Conservation (phyloP, 2,113 vertebrate genomes). For the Odontophorus gujanensis region DNA sequence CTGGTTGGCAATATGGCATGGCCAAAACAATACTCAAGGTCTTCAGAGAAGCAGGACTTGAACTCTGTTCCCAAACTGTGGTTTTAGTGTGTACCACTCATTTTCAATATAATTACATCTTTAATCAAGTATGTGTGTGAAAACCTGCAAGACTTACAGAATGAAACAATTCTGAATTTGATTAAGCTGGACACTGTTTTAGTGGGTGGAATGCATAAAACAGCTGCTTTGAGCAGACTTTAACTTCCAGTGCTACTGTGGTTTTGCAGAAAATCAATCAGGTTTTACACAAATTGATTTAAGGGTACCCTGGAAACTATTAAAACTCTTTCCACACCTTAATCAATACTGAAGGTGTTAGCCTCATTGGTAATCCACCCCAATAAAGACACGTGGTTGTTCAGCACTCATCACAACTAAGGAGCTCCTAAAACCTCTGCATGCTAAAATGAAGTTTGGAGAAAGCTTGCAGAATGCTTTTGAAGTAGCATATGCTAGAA, state of each 20-base stretch:
- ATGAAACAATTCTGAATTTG: slow-evolving; percentile 12
- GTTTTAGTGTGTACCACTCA: neutral
- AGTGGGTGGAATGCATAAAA: slow-evolving; percentile 26
- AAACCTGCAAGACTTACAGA: neutral
- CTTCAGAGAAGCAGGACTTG: neutral
- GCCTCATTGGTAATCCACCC: slow-evolving; percentile 7
- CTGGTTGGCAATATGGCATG: neutral
- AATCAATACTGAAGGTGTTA: slow-evolving; percentile 46
- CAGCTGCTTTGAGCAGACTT: slow-evolving; percentile 15
- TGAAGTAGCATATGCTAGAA: slow-evolving; percentile 24
- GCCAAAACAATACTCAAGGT: neutral
- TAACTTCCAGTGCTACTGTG: neutral
- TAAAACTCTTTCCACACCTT: slow-evolving; percentile 49
- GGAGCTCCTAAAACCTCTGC: neutral
- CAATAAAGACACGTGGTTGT: slow-evolving; percentile 26
- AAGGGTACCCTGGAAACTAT: slow-evolving; percentile 47
- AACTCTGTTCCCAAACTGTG: neutral
- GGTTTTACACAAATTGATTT: slow-evolving; percentile 51
- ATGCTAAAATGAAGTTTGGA: neutral
- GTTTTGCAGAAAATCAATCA: slow-evolving; percentile 56
- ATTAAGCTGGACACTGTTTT: neutral
- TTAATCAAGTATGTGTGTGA: neutral
- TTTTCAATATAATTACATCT: neutral
- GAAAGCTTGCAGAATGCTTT: slow-evolving; percentile 7
- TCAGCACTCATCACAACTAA: neutral